These are phyloP conservation scores for Mamestra brassicae DNA, from an alignment of 2,888 invertebrate species.

Conservation along the genomic window DNA sequence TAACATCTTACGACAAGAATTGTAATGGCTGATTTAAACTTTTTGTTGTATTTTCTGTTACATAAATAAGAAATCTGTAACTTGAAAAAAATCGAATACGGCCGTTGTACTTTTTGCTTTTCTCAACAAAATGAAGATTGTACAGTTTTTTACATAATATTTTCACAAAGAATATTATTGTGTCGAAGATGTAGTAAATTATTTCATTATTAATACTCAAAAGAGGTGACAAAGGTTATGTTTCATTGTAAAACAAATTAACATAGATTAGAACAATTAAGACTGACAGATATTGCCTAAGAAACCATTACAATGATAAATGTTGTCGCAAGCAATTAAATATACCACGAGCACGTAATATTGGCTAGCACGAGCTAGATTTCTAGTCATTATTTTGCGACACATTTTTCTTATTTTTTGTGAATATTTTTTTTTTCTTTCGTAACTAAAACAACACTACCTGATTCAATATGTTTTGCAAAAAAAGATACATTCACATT, in stretches of 20 bases:
- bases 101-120: neutral
- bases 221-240: slow-evolving; percentile 1
- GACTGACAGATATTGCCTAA: slow-evolving; percentile 10
- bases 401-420: neutral
- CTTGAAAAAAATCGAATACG: neutral
- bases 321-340: neutral
- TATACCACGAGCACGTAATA: neutral
- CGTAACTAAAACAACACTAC: neutral
- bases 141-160: neutral
- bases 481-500: neutral
- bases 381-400: neutral
- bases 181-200: neutral
- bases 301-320: slow-evolving; percentile 13
- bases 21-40: neutral
- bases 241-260: slow-evolving; percentile 24
- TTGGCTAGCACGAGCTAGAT: neutral
- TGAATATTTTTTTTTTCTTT: neutral
- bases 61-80: neutral
- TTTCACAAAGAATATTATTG: neutral
- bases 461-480: neutral
- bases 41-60: neutral
- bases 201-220: neutral
- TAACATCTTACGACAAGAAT: slow-evolving; percentile 8
- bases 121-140: neutral
- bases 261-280: slow-evolving; percentile 26